Evolutionary conservation across 2,113 vertebrate species (phyloP), one percentile per base, ranked within the genome.

Genomic region (Sula dactylatra): DNA sequence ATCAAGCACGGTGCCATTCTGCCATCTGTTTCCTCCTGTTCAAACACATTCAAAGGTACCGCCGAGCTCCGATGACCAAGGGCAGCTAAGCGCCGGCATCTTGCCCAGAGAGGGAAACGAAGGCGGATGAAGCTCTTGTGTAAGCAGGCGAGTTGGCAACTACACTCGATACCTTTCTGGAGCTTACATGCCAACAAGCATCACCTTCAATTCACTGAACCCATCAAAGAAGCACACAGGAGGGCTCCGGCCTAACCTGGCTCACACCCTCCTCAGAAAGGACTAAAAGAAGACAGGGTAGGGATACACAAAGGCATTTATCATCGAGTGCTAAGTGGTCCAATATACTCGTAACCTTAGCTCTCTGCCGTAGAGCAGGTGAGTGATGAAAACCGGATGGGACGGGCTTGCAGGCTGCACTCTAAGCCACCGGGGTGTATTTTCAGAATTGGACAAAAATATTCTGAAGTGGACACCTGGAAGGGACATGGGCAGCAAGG

Each of bases 361-460:
- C 95, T 97, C 96, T 85, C 97, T 97, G 96, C 97, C 98, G 96
- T 98, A 97, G 65, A 94, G 92, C 92, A 91, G 96, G 78, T 55
- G 87, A 97, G 93, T 97, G 97, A 98, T 98, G 96, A 98, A 98
- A 98, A 97, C 97, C 96, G 97, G 97, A 97, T 95, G 96, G 95
- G 69, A 93, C 93, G 94, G 93, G 90, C 47, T 40, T 81, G 93
- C 74, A 31, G 92, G 69, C 92, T 88, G 88, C 44, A 61, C 59
- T 93, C 36, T 21, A 74, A 97, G 82, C 64, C 94, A 88, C 83
- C 2, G 5, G 54, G 40, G 61, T 93, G n/a, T 81, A 38, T 65
- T 96, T 96, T 70, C 2, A 16, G 89, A 96, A 92, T 40, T 31
- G 94, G 92, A 93, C 83, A 88, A 93, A 97, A 97, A 91, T 82